Percentiles rank a stretch among this genome's conserved stretches.
These are phyloP conservation scores for Hiodon tergisus DNA, from an alignment of 2,113 vertebrate genomes.

Conservation along the genomic window DNA sequence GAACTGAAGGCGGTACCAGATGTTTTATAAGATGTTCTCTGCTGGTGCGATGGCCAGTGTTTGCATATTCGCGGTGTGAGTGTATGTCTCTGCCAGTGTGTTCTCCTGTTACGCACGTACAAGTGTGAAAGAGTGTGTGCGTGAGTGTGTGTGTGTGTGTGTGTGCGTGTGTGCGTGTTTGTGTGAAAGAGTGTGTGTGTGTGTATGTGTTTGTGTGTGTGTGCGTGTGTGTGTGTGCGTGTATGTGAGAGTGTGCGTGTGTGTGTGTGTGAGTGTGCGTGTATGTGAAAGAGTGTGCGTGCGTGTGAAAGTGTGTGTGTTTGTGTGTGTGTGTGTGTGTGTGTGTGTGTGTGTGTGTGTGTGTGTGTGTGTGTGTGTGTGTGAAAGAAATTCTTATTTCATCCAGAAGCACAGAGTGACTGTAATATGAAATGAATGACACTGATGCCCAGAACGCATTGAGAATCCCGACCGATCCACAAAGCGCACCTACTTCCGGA, in stretches of 20 bases:
- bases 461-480: constrained; percentile 18
- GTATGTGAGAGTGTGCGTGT: constrained; percentile 28
- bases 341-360: background rate
- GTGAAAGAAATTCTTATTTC: too few species aligned
- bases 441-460: background rate
- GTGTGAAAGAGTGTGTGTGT: too few species aligned
- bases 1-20: too few species aligned
- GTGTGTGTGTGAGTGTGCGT: constrained; percentile 32
- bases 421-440: background rate
- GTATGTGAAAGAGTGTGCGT: constrained; percentile 27
- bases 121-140: background rate
- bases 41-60: too few species aligned
- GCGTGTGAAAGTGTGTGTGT: constrained; percentile 22
- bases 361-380: constrained; percentile 31
- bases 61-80: background rate
- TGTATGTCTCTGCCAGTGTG: constrained; percentile 13
- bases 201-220: background rate
- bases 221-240: constrained; percentile 30
- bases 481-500: constrained; percentile 53
- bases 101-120: constrained; percentile 4
- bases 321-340: constrained; percentile 17
- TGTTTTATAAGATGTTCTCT: too few species aligned
- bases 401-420: too few species aligned
- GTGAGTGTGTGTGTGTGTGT: too few species aligned
- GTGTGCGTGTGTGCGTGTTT: too few species aligned